These are phyloP conservation scores for Pantherophis vulpinus DNA, from an alignment of 2,797 vertebrate species.

Conservation along the genomic window DNA sequence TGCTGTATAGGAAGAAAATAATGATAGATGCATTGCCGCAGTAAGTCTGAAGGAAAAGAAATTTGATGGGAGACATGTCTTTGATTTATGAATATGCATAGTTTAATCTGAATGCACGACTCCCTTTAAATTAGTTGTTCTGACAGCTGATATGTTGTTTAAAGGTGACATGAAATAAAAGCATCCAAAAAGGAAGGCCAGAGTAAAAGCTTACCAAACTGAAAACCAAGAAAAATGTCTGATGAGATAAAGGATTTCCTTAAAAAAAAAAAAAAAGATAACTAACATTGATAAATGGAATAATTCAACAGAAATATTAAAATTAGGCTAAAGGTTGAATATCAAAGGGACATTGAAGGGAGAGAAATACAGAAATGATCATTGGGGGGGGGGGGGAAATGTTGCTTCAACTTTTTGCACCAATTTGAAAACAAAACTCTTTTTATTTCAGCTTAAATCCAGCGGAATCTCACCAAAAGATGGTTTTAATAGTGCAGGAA, in stretches of 20 bases:
- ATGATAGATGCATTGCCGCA: background rate
- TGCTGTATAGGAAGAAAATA: background rate
- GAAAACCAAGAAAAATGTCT: background rate
- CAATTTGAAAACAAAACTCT: constrained; percentile 15
- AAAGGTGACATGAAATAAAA: background rate
- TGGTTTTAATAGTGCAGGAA: constrained; percentile 28
- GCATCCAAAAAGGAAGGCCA: background rate
- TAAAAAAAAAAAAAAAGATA: background rate
- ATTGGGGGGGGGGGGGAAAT: background rate
- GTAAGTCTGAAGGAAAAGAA: background rate
- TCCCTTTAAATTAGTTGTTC: background rate
- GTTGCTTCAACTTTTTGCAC: background rate
- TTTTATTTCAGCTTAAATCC: constrained; percentile 1
- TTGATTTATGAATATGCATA: background rate
- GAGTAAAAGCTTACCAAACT: background rate
- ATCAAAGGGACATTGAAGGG: background rate
- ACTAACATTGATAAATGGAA: background rate
- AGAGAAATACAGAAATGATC: constrained; percentile 4
- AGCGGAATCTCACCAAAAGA: constrained; percentile 7
- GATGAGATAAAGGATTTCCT: background rate
- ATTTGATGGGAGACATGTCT: background rate
- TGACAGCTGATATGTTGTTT: background rate
- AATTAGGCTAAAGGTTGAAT: background rate
- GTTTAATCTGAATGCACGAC: background rate
- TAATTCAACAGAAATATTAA: background rate